phyloP scores from a whole-genome alignment of 2,797 vertebrate species.

The Pampus argenteus region DNA sequence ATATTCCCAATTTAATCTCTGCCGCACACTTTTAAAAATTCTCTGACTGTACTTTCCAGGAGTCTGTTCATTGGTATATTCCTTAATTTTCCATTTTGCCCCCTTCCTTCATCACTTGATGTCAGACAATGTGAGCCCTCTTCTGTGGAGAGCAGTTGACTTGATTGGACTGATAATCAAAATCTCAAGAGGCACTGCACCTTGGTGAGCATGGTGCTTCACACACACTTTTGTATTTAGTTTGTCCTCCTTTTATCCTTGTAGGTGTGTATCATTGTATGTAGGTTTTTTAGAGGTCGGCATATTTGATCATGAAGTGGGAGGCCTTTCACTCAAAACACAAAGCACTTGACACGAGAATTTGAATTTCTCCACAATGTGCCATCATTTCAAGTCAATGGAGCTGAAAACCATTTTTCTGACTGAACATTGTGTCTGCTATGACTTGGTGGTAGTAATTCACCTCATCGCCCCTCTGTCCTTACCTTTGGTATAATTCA shows the following conservation, averaged over 20 bases:
- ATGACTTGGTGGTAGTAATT: slow-evolving; percentile 1
- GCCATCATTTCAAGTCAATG: slow-evolving; percentile 20
- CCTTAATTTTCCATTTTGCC: slow-evolving; percentile 14
- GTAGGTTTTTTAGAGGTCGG: slow-evolving; percentile 20
- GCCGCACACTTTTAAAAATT: background rate
- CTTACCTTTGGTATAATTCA: too few relatives aligned
- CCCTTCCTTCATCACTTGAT: slow-evolving; percentile 19
- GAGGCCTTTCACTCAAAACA: slow-evolving; percentile 26
- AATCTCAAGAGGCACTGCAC: slow-evolving; percentile 52
- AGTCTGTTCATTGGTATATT: slow-evolving; percentile 5
- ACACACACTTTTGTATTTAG: background rate
- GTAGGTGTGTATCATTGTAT: slow-evolving; percentile 6
- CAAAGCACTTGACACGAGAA: slow-evolving; percentile 31
- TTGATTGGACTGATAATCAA: slow-evolving; percentile 68
- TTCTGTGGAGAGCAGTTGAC: slow-evolving; percentile 52
- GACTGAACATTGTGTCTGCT: background rate
- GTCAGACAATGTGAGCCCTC: slow-evolving; percentile 32
- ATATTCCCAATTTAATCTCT: slow-evolving; percentile 3
- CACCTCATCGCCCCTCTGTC: background rate
- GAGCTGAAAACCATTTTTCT: slow-evolving; percentile 33
- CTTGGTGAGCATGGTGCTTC: slow-evolving; percentile 37
- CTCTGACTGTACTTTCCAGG: background rate
- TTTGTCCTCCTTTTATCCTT: slow-evolving; percentile 22
- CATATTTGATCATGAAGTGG: slow-evolving; percentile 39
- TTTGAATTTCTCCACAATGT: slow-evolving; percentile 30